These are phyloP conservation scores for Drosophila seguyi DNA, from an alignment of 1,140 invertebrate species.

Conservation along the genomic window DNA sequence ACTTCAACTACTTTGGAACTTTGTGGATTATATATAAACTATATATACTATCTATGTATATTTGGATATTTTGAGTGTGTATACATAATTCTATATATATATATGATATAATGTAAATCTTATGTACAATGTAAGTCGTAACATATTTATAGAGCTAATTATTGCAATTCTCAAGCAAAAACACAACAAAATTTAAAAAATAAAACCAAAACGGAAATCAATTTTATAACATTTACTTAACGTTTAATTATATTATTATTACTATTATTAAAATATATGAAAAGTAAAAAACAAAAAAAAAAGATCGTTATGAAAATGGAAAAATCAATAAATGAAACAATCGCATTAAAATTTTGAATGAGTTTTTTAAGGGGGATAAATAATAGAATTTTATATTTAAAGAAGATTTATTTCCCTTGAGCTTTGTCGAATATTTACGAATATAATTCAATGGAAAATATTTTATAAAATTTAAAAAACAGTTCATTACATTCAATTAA, in stretches of 20 bases:
- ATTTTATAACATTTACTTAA: constrained; percentile 82
- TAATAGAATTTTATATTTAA: not conserved
- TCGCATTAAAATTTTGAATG: constrained; percentile 35
- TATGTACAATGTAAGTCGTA: constrained; percentile 42
- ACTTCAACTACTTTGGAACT: constrained; percentile 41
- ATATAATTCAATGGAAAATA: no score
- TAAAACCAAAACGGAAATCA: constrained; percentile 30
- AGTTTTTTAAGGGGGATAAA: not conserved
- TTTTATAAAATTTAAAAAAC: no score
- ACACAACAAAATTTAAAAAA: not conserved
- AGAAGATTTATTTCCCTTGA: no score
- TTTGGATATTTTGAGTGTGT: constrained; percentile 46
- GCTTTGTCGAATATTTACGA: no score
- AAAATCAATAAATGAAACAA: constrained; percentile 79
- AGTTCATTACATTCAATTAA: no score
- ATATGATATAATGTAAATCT: constrained; percentile 22
- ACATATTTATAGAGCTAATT: constrained; percentile 77
- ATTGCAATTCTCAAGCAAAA: constrained; percentile 74
- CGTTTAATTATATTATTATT: constrained; percentile 66
- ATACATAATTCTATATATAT: constrained; percentile 26
- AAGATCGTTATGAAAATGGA: constrained; percentile 72
- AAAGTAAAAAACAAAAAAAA: constrained; percentile 29
- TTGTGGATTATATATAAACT: constrained; percentile 33
- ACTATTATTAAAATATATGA: constrained; percentile 50
- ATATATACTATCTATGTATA: constrained; percentile 24